These are phyloP conservation scores for Meloidogyne floridensis DNA, from an alignment of 1,140 invertebrate species.

Conservation along the genomic window DNA sequence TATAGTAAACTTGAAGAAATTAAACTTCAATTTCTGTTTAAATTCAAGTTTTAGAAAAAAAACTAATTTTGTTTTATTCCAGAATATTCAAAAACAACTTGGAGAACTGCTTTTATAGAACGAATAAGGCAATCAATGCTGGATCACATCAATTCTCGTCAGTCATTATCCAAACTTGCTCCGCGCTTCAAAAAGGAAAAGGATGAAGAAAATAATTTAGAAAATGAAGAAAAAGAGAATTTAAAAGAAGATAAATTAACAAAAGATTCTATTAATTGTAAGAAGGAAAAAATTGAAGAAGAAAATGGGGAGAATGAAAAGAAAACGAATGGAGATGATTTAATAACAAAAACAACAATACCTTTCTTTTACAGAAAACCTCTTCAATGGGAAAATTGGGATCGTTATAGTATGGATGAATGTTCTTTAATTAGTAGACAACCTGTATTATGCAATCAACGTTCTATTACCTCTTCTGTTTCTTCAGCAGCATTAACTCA, in stretches of 20 bases:
- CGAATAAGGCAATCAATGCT: conserved; percentile 19
- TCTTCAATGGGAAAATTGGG: conserved; percentile 33
- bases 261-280: not conserved
- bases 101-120: conserved; percentile 11
- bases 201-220: not conserved
- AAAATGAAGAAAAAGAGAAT: not conserved
- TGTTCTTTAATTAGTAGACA: conserved; percentile 43
- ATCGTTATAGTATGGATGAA: conserved; percentile 34
- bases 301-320: not conserved
- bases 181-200: not conserved
- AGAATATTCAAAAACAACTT: not conserved
- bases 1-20: too few relatives aligned
- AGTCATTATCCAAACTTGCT: not conserved
- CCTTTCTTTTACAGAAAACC: conserved; percentile 41
- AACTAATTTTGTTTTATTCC: not conserved
- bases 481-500: conserved; percentile 34
- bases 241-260: not conserved
- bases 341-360: not conserved
- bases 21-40: too few relatives aligned
- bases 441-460: conserved; percentile 28
- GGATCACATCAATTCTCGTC: conserved; percentile 1
- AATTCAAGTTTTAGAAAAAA: too few relatives aligned
- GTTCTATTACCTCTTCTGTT: not conserved
- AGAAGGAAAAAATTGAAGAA: not conserved
- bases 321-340: not conserved